A percentile compares a stretch with the other conserved stretches of the same genome.
Evolutionary conservation across 2,888 invertebrate species (phyloP).

Genomic region (Euzetes globulus): DNA sequence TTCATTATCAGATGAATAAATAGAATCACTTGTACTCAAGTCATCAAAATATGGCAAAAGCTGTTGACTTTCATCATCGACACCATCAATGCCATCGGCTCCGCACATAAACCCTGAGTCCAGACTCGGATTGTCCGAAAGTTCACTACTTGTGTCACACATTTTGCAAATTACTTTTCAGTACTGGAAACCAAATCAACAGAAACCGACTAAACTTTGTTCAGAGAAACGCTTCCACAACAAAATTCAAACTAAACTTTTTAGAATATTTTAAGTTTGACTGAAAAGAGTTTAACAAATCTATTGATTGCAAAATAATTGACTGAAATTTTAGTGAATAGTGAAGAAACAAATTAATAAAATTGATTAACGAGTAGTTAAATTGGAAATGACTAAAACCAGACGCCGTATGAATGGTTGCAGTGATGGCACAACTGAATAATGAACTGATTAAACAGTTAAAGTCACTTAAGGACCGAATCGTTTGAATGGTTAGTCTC

Average conservation of each 20-base stretch:
- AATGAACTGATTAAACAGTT: not conserved
- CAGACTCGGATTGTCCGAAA: constrained; percentile 1
- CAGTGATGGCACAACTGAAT: constrained; percentile 15
- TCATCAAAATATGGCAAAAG: constrained; percentile 28
- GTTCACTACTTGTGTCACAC: constrained; percentile 30
- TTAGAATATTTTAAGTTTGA: not conserved
- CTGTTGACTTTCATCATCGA: constrained; percentile 9
- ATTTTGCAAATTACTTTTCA: not conserved
- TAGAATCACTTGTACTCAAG: constrained; percentile 18
- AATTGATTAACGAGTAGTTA: not conserved
- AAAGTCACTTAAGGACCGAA: not conserved
- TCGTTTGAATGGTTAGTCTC: not conserved
- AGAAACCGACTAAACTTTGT: not conserved
- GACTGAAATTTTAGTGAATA: not conserved
- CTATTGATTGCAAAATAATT: not conserved
- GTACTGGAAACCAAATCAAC: not conserved
- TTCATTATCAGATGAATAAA: constrained; percentile 19
- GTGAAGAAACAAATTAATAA: not conserved
- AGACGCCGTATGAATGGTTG: not conserved
- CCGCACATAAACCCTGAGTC: constrained; percentile 8
- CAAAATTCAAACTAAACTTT: not conserved
- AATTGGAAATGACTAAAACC: not conserved
- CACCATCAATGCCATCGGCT: not conserved
- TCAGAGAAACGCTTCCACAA: not conserved
- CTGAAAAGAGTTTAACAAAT: not conserved